These are phyloP conservation scores for Linnaemya tessellans DNA, from an alignment of 2,888 invertebrate genomes.

Conservation along the genomic window DNA sequence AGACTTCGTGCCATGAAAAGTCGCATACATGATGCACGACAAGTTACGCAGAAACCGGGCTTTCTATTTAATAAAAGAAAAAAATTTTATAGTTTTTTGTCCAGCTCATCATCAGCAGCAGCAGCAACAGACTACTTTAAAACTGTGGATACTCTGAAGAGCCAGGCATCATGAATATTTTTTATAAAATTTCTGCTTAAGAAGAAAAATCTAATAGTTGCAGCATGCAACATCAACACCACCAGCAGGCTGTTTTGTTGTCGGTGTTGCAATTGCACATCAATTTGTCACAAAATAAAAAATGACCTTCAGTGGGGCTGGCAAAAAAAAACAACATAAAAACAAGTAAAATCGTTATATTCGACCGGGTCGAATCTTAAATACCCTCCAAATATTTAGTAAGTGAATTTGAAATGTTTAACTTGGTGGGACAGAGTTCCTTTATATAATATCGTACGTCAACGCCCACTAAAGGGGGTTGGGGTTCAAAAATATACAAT, in stretches of 20 bases:
- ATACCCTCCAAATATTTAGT: too few relatives aligned
- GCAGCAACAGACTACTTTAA: slow-evolving; percentile 65
- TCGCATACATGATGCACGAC: slow-evolving; percentile 1
- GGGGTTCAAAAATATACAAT: too few relatives aligned
- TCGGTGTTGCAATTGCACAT: slow-evolving; percentile 72
- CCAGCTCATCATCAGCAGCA: slow-evolving; percentile 66
- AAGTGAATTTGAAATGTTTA: too few relatives aligned
- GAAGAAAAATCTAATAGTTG: slow-evolving; percentile 15
- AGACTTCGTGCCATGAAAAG: background rate
- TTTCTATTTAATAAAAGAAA: slow-evolving; percentile 10
- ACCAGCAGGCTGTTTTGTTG: background rate
- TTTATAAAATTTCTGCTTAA: slow-evolving; percentile 3
- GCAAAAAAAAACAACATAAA: background rate
- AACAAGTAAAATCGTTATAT: too few relatives aligned
- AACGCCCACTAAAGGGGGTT: too few relatives aligned
- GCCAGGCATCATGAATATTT: slow-evolving; percentile 6
- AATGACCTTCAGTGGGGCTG: slow-evolving; percentile 67
- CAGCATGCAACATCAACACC: slow-evolving; percentile 11
- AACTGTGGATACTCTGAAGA: slow-evolving; percentile 8
- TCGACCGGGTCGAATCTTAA: too few relatives aligned
- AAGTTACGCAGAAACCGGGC: slow-evolving; percentile 47
- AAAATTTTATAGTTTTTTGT: slow-evolving; percentile 66
- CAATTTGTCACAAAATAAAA: slow-evolving; percentile 77
- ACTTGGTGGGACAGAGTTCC: too few relatives aligned
- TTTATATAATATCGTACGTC: too few relatives aligned